Conservation (phyloP, 2,113 vertebrate genomes). For the Cephalopterus ornatus region DNA sequence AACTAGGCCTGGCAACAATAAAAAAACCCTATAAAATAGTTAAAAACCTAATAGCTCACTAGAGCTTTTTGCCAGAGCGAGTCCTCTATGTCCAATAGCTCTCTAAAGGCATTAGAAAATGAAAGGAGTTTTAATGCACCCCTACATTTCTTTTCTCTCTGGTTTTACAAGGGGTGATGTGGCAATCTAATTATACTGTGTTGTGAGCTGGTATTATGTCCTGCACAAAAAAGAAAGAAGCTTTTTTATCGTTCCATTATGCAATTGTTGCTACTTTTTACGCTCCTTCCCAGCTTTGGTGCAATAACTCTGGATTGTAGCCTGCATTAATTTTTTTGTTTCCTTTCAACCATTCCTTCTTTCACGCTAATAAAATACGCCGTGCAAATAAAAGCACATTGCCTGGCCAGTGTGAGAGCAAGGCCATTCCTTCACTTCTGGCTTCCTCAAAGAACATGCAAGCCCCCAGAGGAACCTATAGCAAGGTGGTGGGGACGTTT, state of each 20-base stretch:
- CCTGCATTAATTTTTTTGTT: not conserved
- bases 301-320: conserved; percentile 19
- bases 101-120: conserved; percentile 54
- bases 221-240: conserved; percentile 34
- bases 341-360: not conserved
- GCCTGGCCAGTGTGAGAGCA: not conserved
- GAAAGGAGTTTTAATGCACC: conserved; percentile 55
- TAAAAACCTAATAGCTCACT: conserved; percentile 66
- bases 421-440: not conserved
- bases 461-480: not conserved
- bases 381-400: not conserved
- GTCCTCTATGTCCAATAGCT: conserved; percentile 40
- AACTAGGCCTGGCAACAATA: conserved; percentile 39
- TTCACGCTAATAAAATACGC: not conserved
- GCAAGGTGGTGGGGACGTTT: not conserved
- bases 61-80: conserved; percentile 48
- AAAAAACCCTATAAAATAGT: conserved; percentile 56
- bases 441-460: not conserved
- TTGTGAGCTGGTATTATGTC: conserved; percentile 39
- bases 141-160: conserved; percentile 49
- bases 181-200: conserved; percentile 54
- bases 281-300: not conserved
- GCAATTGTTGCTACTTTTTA: conserved; percentile 43
- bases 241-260: conserved; percentile 58
- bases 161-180: conserved; percentile 46